Percentiles rank a stretch among this genome's conserved stretches.
These are phyloP conservation scores for Myiozetetes cayanensis DNA, from an alignment of 2,113 vertebrate species.

Conservation along the genomic window DNA sequence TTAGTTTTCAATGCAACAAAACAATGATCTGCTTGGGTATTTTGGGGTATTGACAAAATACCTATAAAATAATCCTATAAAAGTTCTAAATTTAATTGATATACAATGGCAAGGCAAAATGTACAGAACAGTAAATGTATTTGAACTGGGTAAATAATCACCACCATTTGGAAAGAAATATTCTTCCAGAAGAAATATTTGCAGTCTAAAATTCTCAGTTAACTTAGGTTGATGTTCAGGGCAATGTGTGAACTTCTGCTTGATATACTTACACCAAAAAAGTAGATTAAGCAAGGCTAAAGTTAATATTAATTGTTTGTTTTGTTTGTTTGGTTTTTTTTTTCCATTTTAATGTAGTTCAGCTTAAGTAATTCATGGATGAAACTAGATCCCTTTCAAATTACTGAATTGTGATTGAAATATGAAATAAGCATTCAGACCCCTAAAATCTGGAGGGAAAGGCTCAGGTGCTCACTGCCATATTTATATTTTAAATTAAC, in stretches of 20 bases:
- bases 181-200: neutral
- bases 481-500: slow-evolving; percentile 44
- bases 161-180: neutral
- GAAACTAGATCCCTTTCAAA: neutral
- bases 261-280: neutral
- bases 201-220: neutral
- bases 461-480: neutral
- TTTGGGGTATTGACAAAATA: neutral
- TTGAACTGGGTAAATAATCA: neutral
- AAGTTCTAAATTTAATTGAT: neutral
- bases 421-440: neutral
- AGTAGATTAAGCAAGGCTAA: neutral
- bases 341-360: slow-evolving; percentile 14
- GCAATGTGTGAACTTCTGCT: neutral
- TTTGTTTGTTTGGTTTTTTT: slow-evolving; percentile 13
- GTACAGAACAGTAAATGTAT: neutral
- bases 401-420: slow-evolving; percentile 16
- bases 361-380: neutral
- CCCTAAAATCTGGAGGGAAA: neutral
- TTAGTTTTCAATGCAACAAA: neutral
- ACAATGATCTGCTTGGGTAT: neutral
- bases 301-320: slow-evolving; percentile 9
- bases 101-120: neutral
- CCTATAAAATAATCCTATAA: neutral
- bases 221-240: neutral